A percentile compares a stretch with the other conserved stretches of the same genome.
These are phyloP conservation scores for Falco rusticolus DNA, from an alignment of 2,797 vertebrate genomes.

Conservation along the genomic window DNA sequence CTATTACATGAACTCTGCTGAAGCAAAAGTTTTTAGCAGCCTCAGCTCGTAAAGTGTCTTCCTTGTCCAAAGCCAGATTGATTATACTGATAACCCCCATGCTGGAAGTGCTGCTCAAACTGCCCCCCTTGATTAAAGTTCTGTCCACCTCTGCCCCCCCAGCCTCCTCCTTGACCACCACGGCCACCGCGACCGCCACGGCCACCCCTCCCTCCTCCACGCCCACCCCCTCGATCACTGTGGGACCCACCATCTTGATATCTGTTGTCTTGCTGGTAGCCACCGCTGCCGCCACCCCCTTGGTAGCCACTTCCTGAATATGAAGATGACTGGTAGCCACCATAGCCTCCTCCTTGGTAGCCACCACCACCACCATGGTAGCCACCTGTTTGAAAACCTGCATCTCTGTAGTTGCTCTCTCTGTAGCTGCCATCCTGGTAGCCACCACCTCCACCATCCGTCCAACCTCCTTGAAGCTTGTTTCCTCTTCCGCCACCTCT, in stretches of 20 bases:
- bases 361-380: conserved; percentile 80
- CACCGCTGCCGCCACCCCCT: conserved; percentile 65
- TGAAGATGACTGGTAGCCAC: conserved; percentile 83
- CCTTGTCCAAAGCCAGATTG: conserved; percentile 95
- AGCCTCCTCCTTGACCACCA: conserved; percentile 87
- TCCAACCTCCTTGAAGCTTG: conserved; percentile 84
- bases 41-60: conserved; percentile 94
- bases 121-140: conserved; percentile 94
- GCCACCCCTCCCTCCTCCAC: conserved; percentile 79
- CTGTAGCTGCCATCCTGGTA: conserved; percentile 82
- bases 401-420: conserved; percentile 82
- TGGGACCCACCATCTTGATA: conserved; percentile 84
- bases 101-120: conserved; percentile 98
- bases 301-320: conserved; percentile 84
- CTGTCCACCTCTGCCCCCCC: conserved; percentile 92
- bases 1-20: conserved; percentile 82
- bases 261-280: conserved; percentile 82
- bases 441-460: conserved; percentile 80
- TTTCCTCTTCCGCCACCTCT: conserved; percentile 84
- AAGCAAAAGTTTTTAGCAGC: conserved; percentile 61
- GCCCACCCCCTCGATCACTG: conserved; percentile 80
- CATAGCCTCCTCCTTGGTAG: conserved; percentile 83
- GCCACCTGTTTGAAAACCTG: conserved; percentile 82
- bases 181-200: conserved; percentile 79
- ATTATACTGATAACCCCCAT: conserved; percentile 95